A percentile compares a stretch with the other conserved stretches of the same genome.
Conservation (phyloP, 92 coral and sea anemone genomes). For the Zoanthus sansibaricus region DNA sequence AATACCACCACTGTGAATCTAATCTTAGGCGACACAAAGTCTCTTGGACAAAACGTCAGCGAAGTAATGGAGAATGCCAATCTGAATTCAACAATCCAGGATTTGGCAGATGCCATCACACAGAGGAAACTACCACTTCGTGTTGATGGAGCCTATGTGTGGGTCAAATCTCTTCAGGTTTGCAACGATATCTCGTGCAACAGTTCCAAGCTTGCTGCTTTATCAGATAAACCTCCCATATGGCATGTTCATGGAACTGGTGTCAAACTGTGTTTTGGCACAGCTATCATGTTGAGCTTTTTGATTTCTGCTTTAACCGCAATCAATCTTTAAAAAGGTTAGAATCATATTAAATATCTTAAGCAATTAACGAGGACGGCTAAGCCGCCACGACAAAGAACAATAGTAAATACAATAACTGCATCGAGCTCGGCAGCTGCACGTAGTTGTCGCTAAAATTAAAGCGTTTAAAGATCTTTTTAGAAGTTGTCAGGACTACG, state of each 20-base stretch:
- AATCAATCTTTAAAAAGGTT: no score
- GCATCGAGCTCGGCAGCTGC: no score
- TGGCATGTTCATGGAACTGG: background rate
- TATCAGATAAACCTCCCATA: background rate
- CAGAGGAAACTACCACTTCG: constrained; percentile 2
- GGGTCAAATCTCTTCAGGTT: constrained; percentile 6
- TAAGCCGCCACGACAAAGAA: no score
- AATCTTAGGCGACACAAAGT: constrained; percentile 15
- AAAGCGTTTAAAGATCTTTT: no score
- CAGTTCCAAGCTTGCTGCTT: background rate
- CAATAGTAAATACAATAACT: no score
- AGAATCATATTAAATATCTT: no score
- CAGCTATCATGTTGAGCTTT: background rate
- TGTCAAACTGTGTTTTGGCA: background rate
- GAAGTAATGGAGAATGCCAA: background rate
- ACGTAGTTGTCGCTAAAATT: no score
- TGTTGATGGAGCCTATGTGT: constrained; percentile 12
- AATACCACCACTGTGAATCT: background rate
- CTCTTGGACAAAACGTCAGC: background rate
- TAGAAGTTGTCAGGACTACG: no score
- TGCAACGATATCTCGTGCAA: constrained; percentile 20
- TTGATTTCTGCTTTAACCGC: background rate
- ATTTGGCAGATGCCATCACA: background rate
- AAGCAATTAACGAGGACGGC: no score
- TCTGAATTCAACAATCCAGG: constrained; percentile 1